phyloP scores from a whole-genome alignment of 1,140 invertebrate genomes.

The Drosophila auraria region DNA sequence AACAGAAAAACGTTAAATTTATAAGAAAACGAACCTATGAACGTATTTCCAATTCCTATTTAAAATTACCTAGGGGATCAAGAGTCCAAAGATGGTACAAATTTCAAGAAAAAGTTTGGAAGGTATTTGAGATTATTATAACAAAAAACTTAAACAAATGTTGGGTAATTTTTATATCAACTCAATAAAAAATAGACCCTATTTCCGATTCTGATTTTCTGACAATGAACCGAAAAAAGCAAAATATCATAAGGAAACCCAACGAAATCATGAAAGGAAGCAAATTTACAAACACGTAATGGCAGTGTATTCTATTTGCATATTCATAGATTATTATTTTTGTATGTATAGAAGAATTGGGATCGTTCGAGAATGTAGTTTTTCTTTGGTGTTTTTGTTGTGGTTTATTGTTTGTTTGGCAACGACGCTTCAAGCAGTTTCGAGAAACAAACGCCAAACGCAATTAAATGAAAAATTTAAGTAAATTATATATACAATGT shows the following conservation, averaged over 20 bases:
- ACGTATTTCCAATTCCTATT: too few relatives aligned
- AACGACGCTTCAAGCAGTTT: conserved; percentile 62
- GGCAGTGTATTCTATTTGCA: conserved; percentile 4
- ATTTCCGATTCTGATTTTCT: background rate
- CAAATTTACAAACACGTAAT: background rate
- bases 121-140: too few relatives aligned
- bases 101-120: too few relatives aligned
- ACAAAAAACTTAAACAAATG: too few relatives aligned
- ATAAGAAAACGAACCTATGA: too few relatives aligned
- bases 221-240: background rate
- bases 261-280: background rate
- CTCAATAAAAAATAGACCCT: too few relatives aligned
- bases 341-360: background rate
- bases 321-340: background rate
- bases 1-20: background rate
- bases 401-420: conserved; percentile 45
- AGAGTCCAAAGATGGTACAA: too few relatives aligned
- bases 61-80: too few relatives aligned
- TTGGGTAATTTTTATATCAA: too few relatives aligned
- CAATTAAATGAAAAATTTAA: conserved; percentile 43
- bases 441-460: conserved; percentile 43
- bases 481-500: conserved; percentile 50
- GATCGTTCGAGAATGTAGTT: conserved; percentile 8
- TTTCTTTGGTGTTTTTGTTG: conserved; percentile 22
- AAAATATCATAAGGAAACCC: background rate